Evolutionary conservation across 2,797 vertebrate genomes (phyloP), one percentile per base, ranked within the genome.

Genomic region (Schizopygopsis malacanthus): DNA sequence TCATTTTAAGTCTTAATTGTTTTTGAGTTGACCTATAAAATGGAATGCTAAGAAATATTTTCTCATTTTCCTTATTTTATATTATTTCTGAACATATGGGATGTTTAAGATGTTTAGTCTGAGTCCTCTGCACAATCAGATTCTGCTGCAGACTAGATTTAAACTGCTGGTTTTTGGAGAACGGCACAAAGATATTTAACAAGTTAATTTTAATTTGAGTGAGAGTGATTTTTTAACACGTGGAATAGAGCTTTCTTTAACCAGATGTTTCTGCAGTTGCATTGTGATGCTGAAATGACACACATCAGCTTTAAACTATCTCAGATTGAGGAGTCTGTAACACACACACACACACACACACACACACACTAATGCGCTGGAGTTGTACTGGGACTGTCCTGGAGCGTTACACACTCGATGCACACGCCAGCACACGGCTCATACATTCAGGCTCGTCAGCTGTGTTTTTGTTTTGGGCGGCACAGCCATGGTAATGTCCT

Each of bases 381-480:
- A 20, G 67, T 70, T 70, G 37, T 41, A 41, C 37, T 39, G 67
- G 67, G 67, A 70, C 67, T 39, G 37, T 41, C 37, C 37, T 70
- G 67, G 67, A 70, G 67, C 37, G 1, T 20, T 41, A 12, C 63
- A 70, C 37, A 70, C 37, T 70, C 16, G 37, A 45, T 39, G 43
- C 33, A 69, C 8, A 50, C 2, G 13, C 63, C 50, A 37, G 12
- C 39, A 56, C 39, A 80, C 39, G 82, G 59, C 67, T 50, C 70
- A 82, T 67, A 83, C 41, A 76, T 71, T 59, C 70, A 73, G 78
- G 85, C 78, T 84, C 81, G 65, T 90, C 85, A 90, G 89, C 88
- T 90, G 90, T 91, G 88, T 91, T 91, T 87, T 87, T 91, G 89
- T 91, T 91, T 90, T 79, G 83, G 63, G 70, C 61, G 18, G 73